A percentile compares a stretch with the other conserved stretches of the same genome.
phyloP scores from a whole-genome alignment of 2,797 vertebrate species.

The Rhinichthys osculus region DNA sequence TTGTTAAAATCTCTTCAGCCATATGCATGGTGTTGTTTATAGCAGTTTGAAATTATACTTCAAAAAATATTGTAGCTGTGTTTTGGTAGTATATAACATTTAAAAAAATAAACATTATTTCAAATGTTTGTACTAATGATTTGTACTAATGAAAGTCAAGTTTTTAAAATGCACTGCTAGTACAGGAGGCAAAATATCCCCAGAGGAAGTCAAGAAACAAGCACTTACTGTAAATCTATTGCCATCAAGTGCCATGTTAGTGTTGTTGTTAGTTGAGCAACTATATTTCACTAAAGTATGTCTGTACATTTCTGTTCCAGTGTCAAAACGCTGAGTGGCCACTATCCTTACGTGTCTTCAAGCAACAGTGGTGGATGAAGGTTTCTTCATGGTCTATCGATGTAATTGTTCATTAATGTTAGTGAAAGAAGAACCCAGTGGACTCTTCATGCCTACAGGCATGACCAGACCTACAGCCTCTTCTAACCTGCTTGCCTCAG shows the following conservation, averaged over 20 bases:
- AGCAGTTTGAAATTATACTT: too few relatives aligned
- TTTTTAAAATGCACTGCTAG: not conserved
- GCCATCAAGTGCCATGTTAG: not conserved
- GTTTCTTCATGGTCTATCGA: slow-evolving; percentile 10
- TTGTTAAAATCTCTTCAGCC: too few relatives aligned
- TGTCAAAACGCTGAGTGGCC: slow-evolving; percentile 28
- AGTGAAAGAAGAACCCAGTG: not conserved
- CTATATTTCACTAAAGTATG: slow-evolving; percentile 24
- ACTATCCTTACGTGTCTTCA: slow-evolving; percentile 8
- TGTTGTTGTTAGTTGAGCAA: not conserved
- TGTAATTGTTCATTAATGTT: slow-evolving; percentile 1
- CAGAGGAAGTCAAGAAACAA: not conserved
- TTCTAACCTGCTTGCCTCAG: slow-evolving; percentile 18
- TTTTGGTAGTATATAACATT: too few relatives aligned
- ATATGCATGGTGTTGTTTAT: too few relatives aligned
- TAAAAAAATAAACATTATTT: too few relatives aligned
- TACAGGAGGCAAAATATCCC: slow-evolving; percentile 1
- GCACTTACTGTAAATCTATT: not conserved
- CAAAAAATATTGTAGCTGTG: too few relatives aligned
- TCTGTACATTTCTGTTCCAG: slow-evolving; percentile 1
- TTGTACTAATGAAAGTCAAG: not conserved
- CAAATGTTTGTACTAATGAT: too few relatives aligned
- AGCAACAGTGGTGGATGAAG: slow-evolving; percentile 1
- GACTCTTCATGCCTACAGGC: slow-evolving; percentile 18
- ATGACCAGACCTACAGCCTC: slow-evolving; percentile 28